These are phyloP conservation scores for Archivesica marissinica DNA, from an alignment of 1,140 invertebrate species.

Conservation along the genomic window DNA sequence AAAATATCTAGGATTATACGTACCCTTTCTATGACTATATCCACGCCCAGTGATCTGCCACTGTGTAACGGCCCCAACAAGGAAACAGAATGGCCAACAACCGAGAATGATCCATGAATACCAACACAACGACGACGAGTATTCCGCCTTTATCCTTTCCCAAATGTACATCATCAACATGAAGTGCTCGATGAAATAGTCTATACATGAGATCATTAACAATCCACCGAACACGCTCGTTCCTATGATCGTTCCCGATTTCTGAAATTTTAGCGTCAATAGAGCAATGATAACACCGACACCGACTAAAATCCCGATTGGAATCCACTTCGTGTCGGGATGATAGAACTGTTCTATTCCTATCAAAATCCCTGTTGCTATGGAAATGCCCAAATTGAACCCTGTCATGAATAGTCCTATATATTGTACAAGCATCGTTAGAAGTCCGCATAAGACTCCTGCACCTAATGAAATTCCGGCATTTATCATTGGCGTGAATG, in stretches of 20 bases:
- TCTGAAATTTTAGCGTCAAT: conserved; percentile 90
- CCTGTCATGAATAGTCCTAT: conserved; percentile 93
- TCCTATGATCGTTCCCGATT: conserved; percentile 90
- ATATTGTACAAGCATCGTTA: conserved; percentile 92
- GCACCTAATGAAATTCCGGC: conserved; percentile 90
- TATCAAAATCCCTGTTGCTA: conserved; percentile 86
- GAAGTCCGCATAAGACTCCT: conserved; percentile 91
- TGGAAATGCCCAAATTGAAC: conserved; percentile 89
- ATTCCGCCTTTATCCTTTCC: conserved; percentile 84
- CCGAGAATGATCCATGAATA: conserved; percentile 90
- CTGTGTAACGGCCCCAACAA: conserved; percentile 89
- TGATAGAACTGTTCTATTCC: conserved; percentile 80
- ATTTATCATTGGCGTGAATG: conserved; percentile 90
- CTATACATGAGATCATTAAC: conserved; percentile 88
- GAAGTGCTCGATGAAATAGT: conserved; percentile 91
- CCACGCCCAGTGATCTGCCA: conserved; percentile 89
- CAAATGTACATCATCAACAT: conserved; percentile 89
- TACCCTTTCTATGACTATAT: conserved; percentile 86
- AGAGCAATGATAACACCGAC: conserved; percentile 89
- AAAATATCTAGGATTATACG: no score
- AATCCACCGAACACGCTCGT: conserved; percentile 91
- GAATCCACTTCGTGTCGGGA: conserved; percentile 87
- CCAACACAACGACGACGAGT: conserved; percentile 87
- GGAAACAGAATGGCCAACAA: conserved; percentile 89
- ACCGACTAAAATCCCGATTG: conserved; percentile 88